These are phyloP conservation scores for Aporophyla nigra DNA, from an alignment of 2,888 invertebrate species.

Conservation along the genomic window DNA sequence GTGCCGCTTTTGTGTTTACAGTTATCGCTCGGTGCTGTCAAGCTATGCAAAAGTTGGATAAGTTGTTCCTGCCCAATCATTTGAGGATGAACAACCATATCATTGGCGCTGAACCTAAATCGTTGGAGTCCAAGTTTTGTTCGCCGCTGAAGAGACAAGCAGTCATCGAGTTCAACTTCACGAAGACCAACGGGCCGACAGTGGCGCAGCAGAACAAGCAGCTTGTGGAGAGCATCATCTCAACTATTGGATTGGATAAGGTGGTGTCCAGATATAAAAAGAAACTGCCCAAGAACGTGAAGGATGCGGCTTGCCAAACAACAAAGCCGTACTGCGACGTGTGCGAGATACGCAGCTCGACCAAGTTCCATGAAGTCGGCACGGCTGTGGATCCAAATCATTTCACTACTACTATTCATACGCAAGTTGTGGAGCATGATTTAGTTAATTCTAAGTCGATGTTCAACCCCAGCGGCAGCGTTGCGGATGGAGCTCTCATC, in stretches of 20 bases:
- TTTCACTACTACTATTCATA: slow-evolving; percentile 81
- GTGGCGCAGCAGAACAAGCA: slow-evolving; percentile 82
- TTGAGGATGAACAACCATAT: slow-evolving; percentile 79
- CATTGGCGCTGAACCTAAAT: slow-evolving; percentile 63
- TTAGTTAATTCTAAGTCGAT: slow-evolving; percentile 83
- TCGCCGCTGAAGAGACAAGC: slow-evolving; percentile 86
- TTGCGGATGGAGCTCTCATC: slow-evolving; percentile 79
- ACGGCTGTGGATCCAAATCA: slow-evolving; percentile 79
- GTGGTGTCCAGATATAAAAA: slow-evolving; percentile 79
- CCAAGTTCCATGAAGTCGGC: slow-evolving; percentile 69
- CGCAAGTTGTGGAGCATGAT: slow-evolving; percentile 87
- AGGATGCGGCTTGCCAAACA: slow-evolving; percentile 85
- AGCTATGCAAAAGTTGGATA: slow-evolving; percentile 79
- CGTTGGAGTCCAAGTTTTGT: slow-evolving; percentile 75
- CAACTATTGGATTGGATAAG: slow-evolving; percentile 80
- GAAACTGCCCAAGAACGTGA: slow-evolving; percentile 76
- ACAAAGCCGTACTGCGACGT: slow-evolving; percentile 82
- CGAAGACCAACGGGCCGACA: slow-evolving; percentile 72
- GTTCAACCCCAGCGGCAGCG: slow-evolving; percentile 84
- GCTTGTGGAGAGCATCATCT: slow-evolving; percentile 83
- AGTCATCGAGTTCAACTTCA: slow-evolving; percentile 82
- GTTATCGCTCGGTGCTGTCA: slow-evolving; percentile 85
- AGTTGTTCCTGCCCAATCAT: slow-evolving; percentile 80
- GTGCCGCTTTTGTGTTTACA: slow-evolving; percentile 81
- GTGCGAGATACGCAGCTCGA: slow-evolving; percentile 84